Base-by-base conservation (phyloP, 2,113 vertebrate species). In the Poicephalus meyeri region DNA sequence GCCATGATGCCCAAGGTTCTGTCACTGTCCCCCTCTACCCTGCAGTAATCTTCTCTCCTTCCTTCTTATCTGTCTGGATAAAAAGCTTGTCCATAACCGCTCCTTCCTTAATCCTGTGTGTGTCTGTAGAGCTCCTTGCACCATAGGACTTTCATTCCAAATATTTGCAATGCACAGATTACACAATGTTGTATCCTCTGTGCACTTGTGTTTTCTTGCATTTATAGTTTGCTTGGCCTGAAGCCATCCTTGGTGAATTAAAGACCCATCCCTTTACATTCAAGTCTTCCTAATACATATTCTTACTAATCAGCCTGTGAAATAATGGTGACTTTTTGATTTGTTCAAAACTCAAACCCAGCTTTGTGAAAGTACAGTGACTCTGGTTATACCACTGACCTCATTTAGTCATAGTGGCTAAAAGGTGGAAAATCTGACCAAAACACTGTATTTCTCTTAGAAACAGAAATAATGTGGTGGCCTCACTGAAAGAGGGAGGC, bases 341-440 rank as follows among this genome's bases (percentile, higher is more conserved):
- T 83, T 80, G 24, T 46, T 80, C 77, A 78, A 86, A 91, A 80
- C 39, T 90, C 31, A 80, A 88, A 79, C 4, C 13, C 56, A 80
- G 79, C 47, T 71, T 91, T 91, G 61, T 85, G 78, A 29, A 95
- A 96, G 61, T 86, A 82, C 61, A 86, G 65, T 56, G 47, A 78
- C 65, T 85, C 52, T 50, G 55, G 33, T 68, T 93, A 9, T 53
- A 80, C 55, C 63, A 71, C 84, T 85, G 84, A 92, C 49, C 31
- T 95, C 65, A 66, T 46, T 79, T 53, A 92, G 52, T 65, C 89
- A 85, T 8, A 72, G 47, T 26, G 11, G 28, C 66, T 73, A 66
- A 77, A 91, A 88, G 58, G 58, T 85, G 81, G 89, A 94, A 95
- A 89, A 82, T 93, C 39, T 82, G 78, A 85, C n/a, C 35, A 79